Base-by-base conservation (phyloP, 2,113 vertebrate species). In the Chroicocephalus ridibundus region DNA sequence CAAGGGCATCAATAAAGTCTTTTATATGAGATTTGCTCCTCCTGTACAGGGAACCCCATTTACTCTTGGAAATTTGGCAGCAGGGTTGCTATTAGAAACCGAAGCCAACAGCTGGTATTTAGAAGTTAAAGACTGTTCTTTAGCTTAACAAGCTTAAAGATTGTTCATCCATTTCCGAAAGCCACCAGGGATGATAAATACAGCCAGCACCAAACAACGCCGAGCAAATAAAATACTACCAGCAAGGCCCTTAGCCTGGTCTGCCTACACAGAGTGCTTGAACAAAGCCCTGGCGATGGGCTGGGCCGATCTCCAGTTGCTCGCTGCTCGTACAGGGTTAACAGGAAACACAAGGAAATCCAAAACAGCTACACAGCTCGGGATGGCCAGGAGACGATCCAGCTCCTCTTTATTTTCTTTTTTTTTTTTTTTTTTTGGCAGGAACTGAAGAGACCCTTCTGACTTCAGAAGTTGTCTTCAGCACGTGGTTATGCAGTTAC, bases 341-440 rank as follows among this genome's bases (percentile, higher is more conserved):
- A 88, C 58, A 91, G 92, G 90, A 88, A 95, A 60, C 13, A 46
- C 17, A 32, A 64, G 49, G 34, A 82, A 87, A 89, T 34, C 32
- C 79, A 82, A 15, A 75, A 9, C 42, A 91, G 52, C 57, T 14
- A 36, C 26, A 32, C 15, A 72, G 66, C 44, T 38, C 0, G 2
- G 29, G 55, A 36, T 18, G 52, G 76, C 15, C 6, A 47, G 44
- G 57, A 93, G 42, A 70, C 21, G 88, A 55, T 11, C 10, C 68
- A 87, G 77, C 66, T 62, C 5, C 6, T 42, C n/a, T 49, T 40
- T 40, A 18, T 16, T 26, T 52, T 52, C 14, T 15, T 52, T 4
- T n/a, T 26, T 58, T 36, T 34, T 29, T 29, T 44, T 65, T n/a
- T 29, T 52, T 68, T 70, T 49, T 74, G 49, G 64, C 78, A 91